phyloP scores from a whole-genome alignment of 2,113 vertebrate genomes.

The Tor tambroides region DNA sequence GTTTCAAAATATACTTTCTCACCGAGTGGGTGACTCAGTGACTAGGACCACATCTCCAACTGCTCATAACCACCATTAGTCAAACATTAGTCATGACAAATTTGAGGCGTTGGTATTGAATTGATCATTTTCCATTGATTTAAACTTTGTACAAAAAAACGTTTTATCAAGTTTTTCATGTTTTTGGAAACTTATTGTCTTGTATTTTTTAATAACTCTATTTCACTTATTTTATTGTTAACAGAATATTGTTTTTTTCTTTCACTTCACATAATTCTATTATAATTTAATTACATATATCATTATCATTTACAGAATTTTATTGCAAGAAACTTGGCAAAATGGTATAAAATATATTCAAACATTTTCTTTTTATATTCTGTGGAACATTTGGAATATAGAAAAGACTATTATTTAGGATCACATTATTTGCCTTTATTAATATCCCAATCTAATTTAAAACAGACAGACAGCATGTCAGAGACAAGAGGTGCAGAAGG shows the following conservation, averaged over 20 bases:
- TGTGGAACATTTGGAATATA: background rate
- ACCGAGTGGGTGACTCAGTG: slow-evolving; percentile 65
- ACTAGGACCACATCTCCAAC: slow-evolving; percentile 41
- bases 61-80: slow-evolving; percentile 63
- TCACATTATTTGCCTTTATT: background rate
- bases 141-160: background rate
- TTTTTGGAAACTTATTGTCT: background rate
- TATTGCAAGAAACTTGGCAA: background rate
- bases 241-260: background rate
- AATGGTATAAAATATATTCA: background rate
- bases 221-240: background rate
- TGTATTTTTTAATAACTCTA: background rate
- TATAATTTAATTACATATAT: background rate
- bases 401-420: background rate
- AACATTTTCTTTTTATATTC: background rate
- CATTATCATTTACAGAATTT: background rate
- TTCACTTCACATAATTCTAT: background rate
- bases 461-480: background rate
- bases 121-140: background rate
- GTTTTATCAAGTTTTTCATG: background rate
- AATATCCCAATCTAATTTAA: background rate
- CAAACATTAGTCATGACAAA: slow-evolving; percentile 72
- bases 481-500: background rate
- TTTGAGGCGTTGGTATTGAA: slow-evolving; percentile 40
- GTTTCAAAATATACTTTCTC: slow-evolving; percentile 53